Base-by-base conservation (phyloP, 2,888 invertebrate species). In the Nomada ferruginata region DNA sequence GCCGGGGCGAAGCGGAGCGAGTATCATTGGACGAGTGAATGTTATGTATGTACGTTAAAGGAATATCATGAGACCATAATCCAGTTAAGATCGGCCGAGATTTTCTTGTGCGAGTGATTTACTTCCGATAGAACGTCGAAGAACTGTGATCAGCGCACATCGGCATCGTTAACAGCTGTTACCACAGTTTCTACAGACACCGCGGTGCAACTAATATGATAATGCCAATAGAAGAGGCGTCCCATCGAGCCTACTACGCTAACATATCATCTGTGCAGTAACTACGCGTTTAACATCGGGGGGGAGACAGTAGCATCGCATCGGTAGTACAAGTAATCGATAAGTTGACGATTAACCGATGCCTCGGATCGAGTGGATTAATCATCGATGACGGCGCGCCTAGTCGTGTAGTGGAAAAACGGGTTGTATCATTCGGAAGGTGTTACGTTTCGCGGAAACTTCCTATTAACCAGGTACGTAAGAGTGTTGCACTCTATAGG, bases 391-490 rank as follows among this genome's bases (percentile, higher is more conserved):
- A 76, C 61, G 55, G 47, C 20, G 68, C 59, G 53, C 59, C 71
- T 64, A 36, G 44, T 13, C 10, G 7, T 47, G 36, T 50, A n/a
- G 59, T 20, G 26, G 60, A 61, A 50, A 20, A 18, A 36, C 50
- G 44, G n/a, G 23, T 36, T 11, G 23, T 29, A 61, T 64, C 55
- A 65, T 76, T 60, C 47, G 44, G 59, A 79, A 84, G 79, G 86
- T 83, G 87, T 66, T 71, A 68, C 77, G 61, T 76, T 76, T 80
- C 68, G 61, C 69, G 76, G 76, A 73, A 75, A 85, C 72, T 77
- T 50, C 78, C 61, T 84, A 79, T 82, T 76, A 85, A 87, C 86
- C 87, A 87, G 87, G 87, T 87, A 64, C 59, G 87, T 44, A 13
- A 44, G 9, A 63, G 29, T 44, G 36, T 70, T 53, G 18, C 15